These are phyloP conservation scores for Pomacea canaliculata DNA, from an alignment of 2,888 invertebrate genomes.

Conservation along the genomic window DNA sequence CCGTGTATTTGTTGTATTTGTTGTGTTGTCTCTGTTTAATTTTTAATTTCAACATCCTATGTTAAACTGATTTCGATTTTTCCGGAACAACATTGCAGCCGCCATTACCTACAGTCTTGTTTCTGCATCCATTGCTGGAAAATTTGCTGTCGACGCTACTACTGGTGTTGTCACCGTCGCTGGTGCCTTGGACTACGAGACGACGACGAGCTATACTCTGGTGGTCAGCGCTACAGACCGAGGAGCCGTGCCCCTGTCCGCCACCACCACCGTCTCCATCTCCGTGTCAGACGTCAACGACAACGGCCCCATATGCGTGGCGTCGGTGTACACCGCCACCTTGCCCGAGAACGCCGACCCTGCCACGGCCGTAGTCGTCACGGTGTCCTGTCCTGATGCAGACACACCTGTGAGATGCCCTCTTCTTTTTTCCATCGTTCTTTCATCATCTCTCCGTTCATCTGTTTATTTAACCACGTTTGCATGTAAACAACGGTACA, in stretches of 20 bases:
- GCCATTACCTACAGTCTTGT: conserved; percentile 22
- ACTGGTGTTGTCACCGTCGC: conserved; percentile 33
- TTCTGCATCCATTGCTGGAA: conserved; percentile 13
- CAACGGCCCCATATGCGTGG: conserved; percentile 46
- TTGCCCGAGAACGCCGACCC: conserved; percentile 31
- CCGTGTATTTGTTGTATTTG: no score
- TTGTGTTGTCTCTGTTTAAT: no score
- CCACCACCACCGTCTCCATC: conserved; percentile 45
- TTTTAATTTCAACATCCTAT: no score
- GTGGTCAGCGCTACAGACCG: conserved; percentile 43
- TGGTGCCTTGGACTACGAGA: conserved; percentile 34
- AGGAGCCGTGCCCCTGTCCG: conserved; percentile 32
- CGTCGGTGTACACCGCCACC: conserved; percentile 25
- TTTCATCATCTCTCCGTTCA: background rate
- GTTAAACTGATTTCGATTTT: no score
- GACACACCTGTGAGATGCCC: conserved; percentile 38
- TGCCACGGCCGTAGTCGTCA: conserved; percentile 38
- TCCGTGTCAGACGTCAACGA: conserved; percentile 54
- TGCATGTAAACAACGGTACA: no score
- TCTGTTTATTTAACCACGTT: background rate
- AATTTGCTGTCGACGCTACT: conserved; percentile 31
- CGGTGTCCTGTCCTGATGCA: conserved; percentile 36
- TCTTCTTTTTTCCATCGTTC: conserved; percentile 1
- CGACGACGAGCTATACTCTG: conserved; percentile 39
- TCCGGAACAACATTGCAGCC: background rate